These are phyloP conservation scores for Latrodectus hesperus DNA, from an alignment of 2,888 invertebrate genomes.

Conservation along the genomic window DNA sequence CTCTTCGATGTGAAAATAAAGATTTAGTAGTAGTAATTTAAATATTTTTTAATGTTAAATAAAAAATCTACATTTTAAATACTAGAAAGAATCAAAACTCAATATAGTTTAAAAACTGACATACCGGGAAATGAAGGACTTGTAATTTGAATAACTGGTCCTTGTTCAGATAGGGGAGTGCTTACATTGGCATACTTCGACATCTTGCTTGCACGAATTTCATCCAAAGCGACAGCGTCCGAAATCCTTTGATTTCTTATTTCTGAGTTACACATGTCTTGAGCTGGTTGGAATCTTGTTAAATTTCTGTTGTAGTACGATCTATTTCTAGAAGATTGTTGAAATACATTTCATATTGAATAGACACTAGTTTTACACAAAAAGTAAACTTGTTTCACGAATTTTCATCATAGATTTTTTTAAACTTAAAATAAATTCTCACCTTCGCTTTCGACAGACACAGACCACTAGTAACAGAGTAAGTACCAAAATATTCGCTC, in stretches of 20 bases:
- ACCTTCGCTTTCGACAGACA: too few relatives aligned
- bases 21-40: too few relatives aligned
- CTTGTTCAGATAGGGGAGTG: constrained; percentile 2
- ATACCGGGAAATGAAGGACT: constrained; percentile 17
- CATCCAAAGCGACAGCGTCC: too few relatives aligned
- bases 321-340: neutral
- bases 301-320: neutral
- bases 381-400: too few relatives aligned
- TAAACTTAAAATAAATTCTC: too few relatives aligned
- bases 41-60: neutral
- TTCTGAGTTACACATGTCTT: neutral
- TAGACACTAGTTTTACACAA: too few relatives aligned
- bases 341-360: too few relatives aligned
- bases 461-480: too few relatives aligned
- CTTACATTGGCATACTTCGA: constrained; percentile 22
- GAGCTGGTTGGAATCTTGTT: neutral
- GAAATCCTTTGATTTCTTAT: too few relatives aligned
- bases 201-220: neutral
- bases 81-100: neutral
- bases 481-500: neutral
- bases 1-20: too few relatives aligned
- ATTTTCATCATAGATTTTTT: too few relatives aligned
- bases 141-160: constrained; percentile 12
- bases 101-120: neutral
- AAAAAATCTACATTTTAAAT: neutral